Evolutionary conservation across 2,888 invertebrate genomes (phyloP), one percentile per base, ranked within the genome.

Genomic region (Chymomyza amoena): DNA sequence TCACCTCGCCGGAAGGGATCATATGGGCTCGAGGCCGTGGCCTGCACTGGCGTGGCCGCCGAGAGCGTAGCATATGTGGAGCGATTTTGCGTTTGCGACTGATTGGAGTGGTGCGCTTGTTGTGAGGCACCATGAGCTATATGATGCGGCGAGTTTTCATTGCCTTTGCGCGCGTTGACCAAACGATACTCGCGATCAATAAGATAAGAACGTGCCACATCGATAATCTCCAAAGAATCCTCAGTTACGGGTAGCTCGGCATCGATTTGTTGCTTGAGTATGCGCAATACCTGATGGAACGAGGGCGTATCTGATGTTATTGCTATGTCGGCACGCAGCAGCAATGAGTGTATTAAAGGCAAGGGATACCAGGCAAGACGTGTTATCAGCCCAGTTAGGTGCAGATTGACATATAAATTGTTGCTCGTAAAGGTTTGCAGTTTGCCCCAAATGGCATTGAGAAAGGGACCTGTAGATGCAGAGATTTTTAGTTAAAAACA

Each of bases 241-340:
- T 92, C 92, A 0, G 90, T 90, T 5, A 91, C 90, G 9, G 92
- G 93, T 76, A 96, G 93, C 88, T 95, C 93, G 72, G 95, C 95
- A 90, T 99, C 98, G 62, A 98, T 94, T 91, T 96, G 96, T 79
- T 97, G 96, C 86, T 97, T 97, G 61, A 98, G 92, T 61, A 95
- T 94, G 70, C 95, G 95, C 80, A 97, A 92, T 75, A 96, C 98
- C 94, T 98, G 98, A 91, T 96, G 96, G 76, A 98, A 93, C 4
- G 97, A 97, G 90, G 97, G 96, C 89, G 98, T 96, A 89, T 96
- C 96, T 1, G 98, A 97, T 90, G 97, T 97, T 89, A 97, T 94
- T 79, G 96, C 95, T 81, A 95, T 94, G 90, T 95, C 95, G 72
- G 97, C 95, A 87, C 97, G 97, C 74, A 99, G 93, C 60, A 99